Base-by-base conservation (phyloP, 92 coral and sea anemone species). In the Epizoanthus stellaris region DNA sequence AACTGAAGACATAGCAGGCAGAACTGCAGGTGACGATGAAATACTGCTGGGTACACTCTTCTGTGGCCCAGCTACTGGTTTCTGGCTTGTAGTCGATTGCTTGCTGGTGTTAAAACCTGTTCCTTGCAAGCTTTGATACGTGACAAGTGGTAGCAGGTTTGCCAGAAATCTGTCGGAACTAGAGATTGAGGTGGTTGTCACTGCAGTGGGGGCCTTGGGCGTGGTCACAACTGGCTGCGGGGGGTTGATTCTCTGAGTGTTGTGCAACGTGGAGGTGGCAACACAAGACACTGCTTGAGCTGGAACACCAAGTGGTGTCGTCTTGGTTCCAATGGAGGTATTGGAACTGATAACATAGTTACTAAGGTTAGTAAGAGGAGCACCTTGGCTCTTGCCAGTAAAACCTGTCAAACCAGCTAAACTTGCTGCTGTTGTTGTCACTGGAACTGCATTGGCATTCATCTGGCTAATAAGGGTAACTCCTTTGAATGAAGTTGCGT, bases 121-220 rank as follows among this genome's bases (percentile, higher is more conserved):
- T 8, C 83, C 72, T 19, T 79, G 71, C 70, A 79, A 63, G 49
- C 83, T 79, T 38, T 63, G 70, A 30, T 79, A 45, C 9, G 83
- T 79, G 52, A 79, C 83, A 63, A 79, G 70, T 21, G 83, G 83
- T 6, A 79, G 71, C 64, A 79, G 73, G 30, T 64, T 63, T n/a
- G 83, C 61, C 38, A 79, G 59, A 15, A 79, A 2, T n/a, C 83
- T 63, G 72, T 79, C 83, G 19, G 83, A 79, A 40, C 14, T 38
- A 43, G 83, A 63, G 13, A 70, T 59, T 14, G 72, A 6, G 42
- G 49, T 11, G 3, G 83, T 19, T 39, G 38, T 64, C 52, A 42
- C 72, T 6, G 19, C 17, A 17, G 83, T 8, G 6, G 42, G 61
- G 47, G 64, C 83, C 83, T 42, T 79, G 38, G 83, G 83, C 6